Evolutionary conservation across 2,888 invertebrate genomes (phyloP).

Genomic region (Drosophila bunnanda): DNA sequence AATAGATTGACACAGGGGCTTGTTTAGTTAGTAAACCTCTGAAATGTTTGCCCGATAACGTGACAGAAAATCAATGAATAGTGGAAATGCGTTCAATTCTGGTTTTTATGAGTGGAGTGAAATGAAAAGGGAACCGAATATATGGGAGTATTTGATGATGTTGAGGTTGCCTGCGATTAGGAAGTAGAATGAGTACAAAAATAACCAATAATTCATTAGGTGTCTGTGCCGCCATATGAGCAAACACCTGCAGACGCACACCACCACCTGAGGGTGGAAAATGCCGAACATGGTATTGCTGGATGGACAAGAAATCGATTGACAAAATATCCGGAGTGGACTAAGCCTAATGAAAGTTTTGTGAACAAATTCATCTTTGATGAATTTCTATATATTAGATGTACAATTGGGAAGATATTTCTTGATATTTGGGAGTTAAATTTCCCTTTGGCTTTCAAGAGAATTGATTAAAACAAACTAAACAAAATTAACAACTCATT

Average conservation of each 20-base stretch:
- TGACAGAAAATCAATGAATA: slow-evolving; percentile 76
- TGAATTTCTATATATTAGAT: background rate
- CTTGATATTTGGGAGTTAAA: too few species aligned
- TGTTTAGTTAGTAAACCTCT: slow-evolving; percentile 43
- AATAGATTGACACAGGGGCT: slow-evolving; percentile 6
- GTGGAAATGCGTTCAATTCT: slow-evolving; percentile 47
- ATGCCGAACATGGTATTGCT: background rate
- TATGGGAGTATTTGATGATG: background rate
- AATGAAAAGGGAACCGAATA: background rate
- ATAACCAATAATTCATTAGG: slow-evolving; percentile 43
- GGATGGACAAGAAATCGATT: slow-evolving; percentile 20
- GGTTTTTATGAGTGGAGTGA: slow-evolving; percentile 18
- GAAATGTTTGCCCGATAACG: slow-evolving; percentile 57
- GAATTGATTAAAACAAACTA: background rate
- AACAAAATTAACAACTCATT: background rate
- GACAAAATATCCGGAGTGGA: slow-evolving; percentile 1
- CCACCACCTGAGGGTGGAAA: slow-evolving; percentile 21
- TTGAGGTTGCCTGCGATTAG: slow-evolving; percentile 24
- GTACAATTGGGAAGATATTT: background rate
- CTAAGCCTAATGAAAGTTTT: slow-evolving; percentile 4
- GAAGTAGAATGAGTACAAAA: slow-evolving; percentile 24
- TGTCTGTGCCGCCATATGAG: slow-evolving; percentile 17
- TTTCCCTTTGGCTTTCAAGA: too few species aligned
- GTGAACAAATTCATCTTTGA: background rate
- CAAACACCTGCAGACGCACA: slow-evolving; percentile 32